Evolutionary conservation across 2,113 vertebrate species (phyloP), one percentile per base, ranked within the genome.

Genomic region (Archilochus colubris): DNA sequence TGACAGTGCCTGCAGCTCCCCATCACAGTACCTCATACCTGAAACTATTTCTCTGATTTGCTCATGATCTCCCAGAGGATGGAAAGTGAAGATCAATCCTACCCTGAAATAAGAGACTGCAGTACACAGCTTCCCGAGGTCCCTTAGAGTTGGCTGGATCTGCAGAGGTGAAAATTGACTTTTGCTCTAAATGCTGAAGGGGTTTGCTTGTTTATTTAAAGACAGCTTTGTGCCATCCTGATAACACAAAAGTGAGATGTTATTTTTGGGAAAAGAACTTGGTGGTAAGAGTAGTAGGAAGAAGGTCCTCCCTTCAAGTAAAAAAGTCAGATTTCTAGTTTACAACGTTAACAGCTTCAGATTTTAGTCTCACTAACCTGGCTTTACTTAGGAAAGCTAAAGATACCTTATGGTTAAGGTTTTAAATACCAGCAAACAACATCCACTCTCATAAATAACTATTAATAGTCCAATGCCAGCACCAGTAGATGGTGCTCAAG

Each of bases 401-500:
- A 61, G 38, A n/a, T 80, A 36, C 5, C 27, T 28, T 2, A 0
- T 1, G 13, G 46, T 10, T 53, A 25, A 58, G 18, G 44, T 84
- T 28, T 58, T 43, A 27, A 36, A 23, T 31, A 30, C 20, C 79
- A 44, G 17, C 40, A 18, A 58, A 62, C 23, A 50, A 14, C 38
- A 18, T 12, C 10, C 27, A 6, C 6, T 27, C 14, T 64, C 31
- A 3, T 6, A 14, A 15, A n/a, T 5, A 17, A 1, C 43, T n/a
- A 8, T 50, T 53, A 74, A 24, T 10, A 4, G 23, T 61, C 89
- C 67, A n/a, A 1, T 58, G 82, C 27, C 17, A 89, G 77, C 44
- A 89, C 70, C 91, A 91, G 74, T 19, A 92, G 91, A 85, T 64
- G 82, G 69, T 82, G 89, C 91, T 89, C 83, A 81, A 62, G 89